Base-by-base conservation (phyloP, 1,140 invertebrate genomes). In the Drosophila santomea region DNA sequence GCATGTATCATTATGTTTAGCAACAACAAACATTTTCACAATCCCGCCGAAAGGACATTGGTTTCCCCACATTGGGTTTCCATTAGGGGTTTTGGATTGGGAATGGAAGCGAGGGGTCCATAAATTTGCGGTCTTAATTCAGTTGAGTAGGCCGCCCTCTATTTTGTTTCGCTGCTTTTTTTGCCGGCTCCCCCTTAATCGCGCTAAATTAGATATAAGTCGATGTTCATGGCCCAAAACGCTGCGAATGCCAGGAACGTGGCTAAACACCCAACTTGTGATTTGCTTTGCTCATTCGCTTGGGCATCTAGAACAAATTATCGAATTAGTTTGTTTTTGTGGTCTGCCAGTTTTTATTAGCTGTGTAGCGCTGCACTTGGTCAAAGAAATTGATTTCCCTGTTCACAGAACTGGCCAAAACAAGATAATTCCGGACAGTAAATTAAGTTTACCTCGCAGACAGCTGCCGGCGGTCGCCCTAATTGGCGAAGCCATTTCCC, bases 111-210 rank as follows among this genome's bases (percentile, higher is more conserved):
- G 23, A n/a, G 64, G 61, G 15, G 32, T 47, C 61, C 81, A 85
- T 85, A 85, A 78, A 78, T 85, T 78, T 85, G 81, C 54, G 81
- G 61, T 67, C 74, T 64, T 85, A 74, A 85, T 80, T 85, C 78
- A 59, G 69, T 80, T 84, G 77, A 74, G 58, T 69, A 76, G 63
- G 47, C 69, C 74, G 54, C 39, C 61, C 63, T 60, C 64, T 59
- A 78, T 71, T 83, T 72, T 63, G 45, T 58, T 68, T 47, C 41
- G 58, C 57, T 36, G 60, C 61, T 63, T 66, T 62, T 51, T 45
- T 51, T 41, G 56, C 20, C 17, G 25, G 14, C 36, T 38, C 47
- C 20, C 55, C 28, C 55, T 45, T 67, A 76, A 76, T 74, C 52
- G 71, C 47, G 43, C 60, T 59, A 76, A 76, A 76, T 67, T 75